A percentile compares a stretch with the other conserved stretches of the same genome.
Evolutionary conservation across 2,888 invertebrate genomes (phyloP).

Genomic region (Busseola fusca): DNA sequence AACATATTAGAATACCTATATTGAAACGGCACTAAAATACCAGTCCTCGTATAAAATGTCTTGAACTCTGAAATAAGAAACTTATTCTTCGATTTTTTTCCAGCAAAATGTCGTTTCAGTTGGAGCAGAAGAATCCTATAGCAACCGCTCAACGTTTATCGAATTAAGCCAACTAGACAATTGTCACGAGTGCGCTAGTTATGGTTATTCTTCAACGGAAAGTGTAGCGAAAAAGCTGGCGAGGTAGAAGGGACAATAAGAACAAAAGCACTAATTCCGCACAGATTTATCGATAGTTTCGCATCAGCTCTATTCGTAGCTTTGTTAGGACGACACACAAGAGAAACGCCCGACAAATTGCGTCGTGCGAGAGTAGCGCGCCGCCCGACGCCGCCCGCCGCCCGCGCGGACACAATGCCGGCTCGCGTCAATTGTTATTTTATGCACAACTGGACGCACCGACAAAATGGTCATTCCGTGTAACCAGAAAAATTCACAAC

Average conservation of each 20-base stretch:
- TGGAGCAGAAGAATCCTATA: slow-evolving; percentile 65
- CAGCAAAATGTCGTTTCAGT: slow-evolving; percentile 55
- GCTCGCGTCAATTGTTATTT: slow-evolving; percentile 79
- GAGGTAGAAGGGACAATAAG: slow-evolving; percentile 66
- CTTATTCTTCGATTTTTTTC: slow-evolving; percentile 34
- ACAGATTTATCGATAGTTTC: slow-evolving; percentile 80
- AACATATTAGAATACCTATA: slow-evolving; percentile 79
- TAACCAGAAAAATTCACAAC: slow-evolving; percentile 63
- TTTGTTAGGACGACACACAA: slow-evolving; percentile 81
- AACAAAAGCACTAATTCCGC: slow-evolving; percentile 82
- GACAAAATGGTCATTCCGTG: slow-evolving; percentile 63
- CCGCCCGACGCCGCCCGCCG: slow-evolving; percentile 49
- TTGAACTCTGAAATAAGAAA: slow-evolving; percentile 35
- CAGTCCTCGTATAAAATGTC: slow-evolving; percentile 58
- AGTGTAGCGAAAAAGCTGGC: slow-evolving; percentile 63
- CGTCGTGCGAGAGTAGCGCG: slow-evolving; percentile 73
- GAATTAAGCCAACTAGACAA: slow-evolving; percentile 74
- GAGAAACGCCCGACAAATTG: slow-evolving; percentile 85
- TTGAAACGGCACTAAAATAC: slow-evolving; percentile 74
- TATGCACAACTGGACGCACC: slow-evolving; percentile 75
- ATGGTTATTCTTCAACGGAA: slow-evolving; percentile 69
- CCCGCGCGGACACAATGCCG: slow-evolving; percentile 70
- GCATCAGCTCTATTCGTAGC: slow-evolving; percentile 80
- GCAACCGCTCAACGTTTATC: slow-evolving; percentile 70
- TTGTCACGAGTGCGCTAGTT: slow-evolving; percentile 69